These are phyloP conservation scores for Sinocyclocheilus grahami DNA, from an alignment of 2,113 vertebrate genomes.

Conservation along the genomic window DNA sequence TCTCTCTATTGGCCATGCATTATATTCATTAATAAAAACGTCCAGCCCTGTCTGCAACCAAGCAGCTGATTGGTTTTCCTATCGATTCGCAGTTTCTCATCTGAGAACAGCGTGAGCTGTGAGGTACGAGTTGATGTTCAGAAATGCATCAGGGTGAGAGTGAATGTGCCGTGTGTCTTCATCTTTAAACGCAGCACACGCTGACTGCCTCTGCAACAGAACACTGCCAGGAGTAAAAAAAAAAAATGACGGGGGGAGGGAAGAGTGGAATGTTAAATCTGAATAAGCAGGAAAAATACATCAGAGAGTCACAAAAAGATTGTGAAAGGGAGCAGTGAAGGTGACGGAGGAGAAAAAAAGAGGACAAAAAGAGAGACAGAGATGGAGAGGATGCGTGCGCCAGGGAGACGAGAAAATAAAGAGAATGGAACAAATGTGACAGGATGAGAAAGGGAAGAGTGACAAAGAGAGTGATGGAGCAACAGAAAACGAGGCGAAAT, in stretches of 20 bases:
- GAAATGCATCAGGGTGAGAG: background rate
- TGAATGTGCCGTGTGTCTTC: constrained; percentile 22
- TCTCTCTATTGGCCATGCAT: constrained; percentile 26
- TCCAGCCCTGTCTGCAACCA: background rate
- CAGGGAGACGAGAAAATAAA: constrained; percentile 22
- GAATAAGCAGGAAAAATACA: constrained; percentile 39
- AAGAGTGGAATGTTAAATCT: constrained; percentile 38
- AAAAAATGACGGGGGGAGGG: constrained; percentile 14
- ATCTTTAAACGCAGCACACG: constrained; percentile 28
- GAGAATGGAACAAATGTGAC: constrained; percentile 37
- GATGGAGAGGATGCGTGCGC: constrained; percentile 44
- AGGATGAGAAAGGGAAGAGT: constrained; percentile 44
- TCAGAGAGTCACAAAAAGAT: constrained; percentile 36
- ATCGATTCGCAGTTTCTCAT: constrained; percentile 24
- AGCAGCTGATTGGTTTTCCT: constrained; percentile 28
- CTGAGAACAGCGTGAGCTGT: constrained; percentile 15
- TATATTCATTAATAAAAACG: constrained; percentile 17
- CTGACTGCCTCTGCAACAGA: constrained; percentile 34
- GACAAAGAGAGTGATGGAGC: constrained; percentile 46
- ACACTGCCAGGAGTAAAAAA: constrained; percentile 40
- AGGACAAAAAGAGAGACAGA: constrained; percentile 36
- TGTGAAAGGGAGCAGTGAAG: constrained; percentile 21
- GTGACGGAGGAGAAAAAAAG: constrained; percentile 30
- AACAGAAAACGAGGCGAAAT: constrained; percentile 47
- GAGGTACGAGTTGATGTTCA: background rate